Percentiles rank a stretch among this genome's conserved stretches.
phyloP scores from a whole-genome alignment of 1,140 invertebrate genomes.

The Heliothis virescens region DNA sequence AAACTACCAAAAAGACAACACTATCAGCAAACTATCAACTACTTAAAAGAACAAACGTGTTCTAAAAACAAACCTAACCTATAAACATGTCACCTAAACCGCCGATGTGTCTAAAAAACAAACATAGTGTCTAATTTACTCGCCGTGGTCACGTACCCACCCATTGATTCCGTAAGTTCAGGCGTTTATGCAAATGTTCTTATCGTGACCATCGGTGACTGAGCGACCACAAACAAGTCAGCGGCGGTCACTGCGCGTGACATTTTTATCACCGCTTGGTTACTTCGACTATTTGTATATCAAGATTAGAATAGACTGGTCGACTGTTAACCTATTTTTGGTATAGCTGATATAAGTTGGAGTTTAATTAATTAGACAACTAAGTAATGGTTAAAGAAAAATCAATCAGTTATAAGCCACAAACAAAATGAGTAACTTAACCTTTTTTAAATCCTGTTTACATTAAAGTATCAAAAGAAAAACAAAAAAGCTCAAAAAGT shows the following conservation, averaged over 20 bases:
- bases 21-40: no score
- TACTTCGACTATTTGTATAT: slow-evolving; percentile 24
- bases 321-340: not conserved
- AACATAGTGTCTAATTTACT: slow-evolving; percentile 8
- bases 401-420: not conserved
- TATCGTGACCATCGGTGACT: slow-evolving; percentile 18
- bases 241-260: slow-evolving; percentile 31
- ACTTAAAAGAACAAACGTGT: no score
- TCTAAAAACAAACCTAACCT: no score
- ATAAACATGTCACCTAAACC: not conserved
- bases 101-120: not conserved
- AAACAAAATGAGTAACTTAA: no score
- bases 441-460: no score
- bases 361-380: not conserved
- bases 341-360: not conserved
- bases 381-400: no score
- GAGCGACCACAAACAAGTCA: slow-evolving; percentile 41
- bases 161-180: slow-evolving; percentile 20
- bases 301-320: slow-evolving; percentile 8
- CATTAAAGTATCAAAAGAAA: no score
- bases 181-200: slow-evolving; percentile 40
- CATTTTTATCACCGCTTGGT: slow-evolving; percentile 31
- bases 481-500: no score
- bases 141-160: slow-evolving; percentile 1
- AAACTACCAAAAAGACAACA: no score